phyloP scores from a whole-genome alignment of 2,888 invertebrate species.

The Physocephala rufipes region DNA sequence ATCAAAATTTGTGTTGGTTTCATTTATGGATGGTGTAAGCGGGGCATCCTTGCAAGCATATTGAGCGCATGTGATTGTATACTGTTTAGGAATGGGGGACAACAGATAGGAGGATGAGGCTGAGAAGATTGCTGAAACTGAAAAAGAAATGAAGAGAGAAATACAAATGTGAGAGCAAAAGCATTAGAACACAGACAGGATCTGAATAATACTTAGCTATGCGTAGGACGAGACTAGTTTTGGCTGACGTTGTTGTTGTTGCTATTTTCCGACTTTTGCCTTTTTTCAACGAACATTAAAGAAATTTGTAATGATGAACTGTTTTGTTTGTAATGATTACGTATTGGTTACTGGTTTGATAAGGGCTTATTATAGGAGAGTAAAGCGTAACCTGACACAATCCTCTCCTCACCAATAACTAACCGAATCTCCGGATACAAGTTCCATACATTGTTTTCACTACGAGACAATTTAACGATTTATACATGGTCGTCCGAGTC shows the following conservation, averaged over 20 bases:
- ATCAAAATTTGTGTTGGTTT: constrained; percentile 14
- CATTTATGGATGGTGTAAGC: neutral
- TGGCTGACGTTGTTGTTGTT: constrained; percentile 8
- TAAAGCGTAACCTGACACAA: neutral
- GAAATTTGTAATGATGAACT: constrained; percentile 12
- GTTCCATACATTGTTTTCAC: neutral
- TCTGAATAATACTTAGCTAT: constrained; percentile 19
- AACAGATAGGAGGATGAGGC: neutral
- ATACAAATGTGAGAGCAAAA: no score
- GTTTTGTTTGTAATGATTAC: no score
- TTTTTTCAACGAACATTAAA: constrained; percentile 34
- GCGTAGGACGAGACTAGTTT: neutral
- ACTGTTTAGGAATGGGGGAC: neutral
- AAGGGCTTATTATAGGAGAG: no score
- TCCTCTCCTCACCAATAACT: neutral
- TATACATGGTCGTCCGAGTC: neutral
- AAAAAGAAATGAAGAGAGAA: neutral
- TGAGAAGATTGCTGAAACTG: neutral
- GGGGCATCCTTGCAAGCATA: no score
- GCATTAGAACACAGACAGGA: neutral
- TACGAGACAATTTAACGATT: no score
- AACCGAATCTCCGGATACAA: neutral
- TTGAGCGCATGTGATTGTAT: neutral
- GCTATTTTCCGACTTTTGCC: constrained; percentile 33
- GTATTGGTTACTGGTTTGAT: no score